Evolutionary conservation across 1,140 invertebrate genomes (phyloP), one percentile per base, ranked within the genome.

Genomic region (Drosophila neocordata): DNA sequence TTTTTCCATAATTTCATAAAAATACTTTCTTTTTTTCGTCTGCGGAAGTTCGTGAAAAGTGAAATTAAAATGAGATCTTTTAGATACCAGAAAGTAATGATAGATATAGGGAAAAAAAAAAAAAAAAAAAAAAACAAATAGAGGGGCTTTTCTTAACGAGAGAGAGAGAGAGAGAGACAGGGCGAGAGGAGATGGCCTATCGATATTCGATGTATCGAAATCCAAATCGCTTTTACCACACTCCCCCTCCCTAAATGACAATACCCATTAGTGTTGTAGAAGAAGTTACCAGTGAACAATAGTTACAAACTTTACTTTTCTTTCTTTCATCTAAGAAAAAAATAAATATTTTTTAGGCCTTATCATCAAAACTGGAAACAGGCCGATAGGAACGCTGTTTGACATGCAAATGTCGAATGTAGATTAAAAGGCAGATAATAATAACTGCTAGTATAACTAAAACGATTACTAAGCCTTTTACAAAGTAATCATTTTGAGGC

Each of bases 321-420:
- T 55, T 15, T 34, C 6, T 55, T 27, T 13, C 20, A 37, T 12
- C n/a, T n/a, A 24, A 22, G 35, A 48, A 31, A 51, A 57, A 48
- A 18, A 9, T 11, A 8, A 48, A 8, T 48, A 20, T 48, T 18
- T 58, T 64, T 71, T 74, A 90, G 70, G 85, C 83, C 66, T 87
- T 91, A 38, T 91, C 87, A 64, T 91, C 90, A 57, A 83, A 77
- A 55, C 70, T 89, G 37, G 89, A 89, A 61, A 91, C 90, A 12
- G 90, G 89, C 58, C 73, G 68, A 67, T 91, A 91, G 73, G 89
- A 91, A 74, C 89, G 83, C 73, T 91, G 81, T 61, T 90, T 90
- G 67, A 83, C 77, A 53, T 55, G 77, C 64, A 88, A 38, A 11
- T 89, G 82, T 22, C 12, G 27, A 13, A 91, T 82, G 24, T 73